Evolutionary conservation across 92 coral and sea anemone species (phyloP), one percentile per base, ranked within the genome.

Genomic region (Siderastrea siderea): DNA sequence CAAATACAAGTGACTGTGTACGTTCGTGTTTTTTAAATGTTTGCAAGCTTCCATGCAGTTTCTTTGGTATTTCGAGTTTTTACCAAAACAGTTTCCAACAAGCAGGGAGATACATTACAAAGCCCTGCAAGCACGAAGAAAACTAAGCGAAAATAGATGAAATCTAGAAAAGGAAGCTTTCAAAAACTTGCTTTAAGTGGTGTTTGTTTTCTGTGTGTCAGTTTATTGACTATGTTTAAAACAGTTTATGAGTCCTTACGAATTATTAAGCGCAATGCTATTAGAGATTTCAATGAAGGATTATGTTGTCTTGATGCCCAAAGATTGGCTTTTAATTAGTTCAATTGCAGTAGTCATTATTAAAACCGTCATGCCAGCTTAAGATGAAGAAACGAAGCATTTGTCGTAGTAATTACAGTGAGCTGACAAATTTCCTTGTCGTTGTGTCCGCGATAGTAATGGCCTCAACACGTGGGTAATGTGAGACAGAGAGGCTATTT

Each of bases 281-380:
- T 67, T 14, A 49, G 8, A 26, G 51, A 80, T 65, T 80, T 57
- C 52, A 80, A 80, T 66, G 75, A 49, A 80, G 50, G 74, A 65
- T 80, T 49, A 43, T 66, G 14, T 7, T 57, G 53, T 59, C 81
- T 44, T 58, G 51, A 58, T 77, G 1, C 43, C 0, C 47, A 44
- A 5, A 67, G 74, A 80, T 64, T 66, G 84, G 74, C 62, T 67
- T 66, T 78, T 80, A 67, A 80, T 80, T 80, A 67, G 84, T 52
- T 14, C 63, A 65, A 17, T 50, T 79, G 58, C 58, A 3, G 46
- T n/a, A 50, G 83, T 11, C 12, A n/a, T 19, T 51, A 5, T 79
- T 4, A 12, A 48, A 64, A 26, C 6, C 11, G 64, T 19, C 17
- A 19, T 63, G 83, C 72, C 58, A 48, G 19, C 4, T 17, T 66